phyloP scores from a whole-genome alignment of 2,113 vertebrate genomes.

The Marmota flaviventris region DNA sequence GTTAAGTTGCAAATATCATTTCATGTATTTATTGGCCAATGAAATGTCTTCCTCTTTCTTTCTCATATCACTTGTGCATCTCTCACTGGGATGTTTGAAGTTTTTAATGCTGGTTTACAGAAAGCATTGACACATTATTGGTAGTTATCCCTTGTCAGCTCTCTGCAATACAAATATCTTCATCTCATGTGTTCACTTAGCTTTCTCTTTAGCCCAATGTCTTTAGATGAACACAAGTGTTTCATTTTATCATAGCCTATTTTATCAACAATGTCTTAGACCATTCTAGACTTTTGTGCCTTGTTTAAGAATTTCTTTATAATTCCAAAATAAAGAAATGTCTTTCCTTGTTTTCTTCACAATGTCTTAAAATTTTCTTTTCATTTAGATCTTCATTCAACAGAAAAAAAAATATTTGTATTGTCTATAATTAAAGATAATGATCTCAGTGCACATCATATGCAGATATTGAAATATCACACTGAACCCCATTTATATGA shows the following conservation, averaged over 20 bases:
- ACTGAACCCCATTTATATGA: neutral
- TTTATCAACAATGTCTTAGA: neutral
- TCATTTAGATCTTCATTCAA: neutral
- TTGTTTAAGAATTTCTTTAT: neutral
- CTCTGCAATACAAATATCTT: neutral
- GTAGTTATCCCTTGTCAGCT: neutral
- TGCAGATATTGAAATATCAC: neutral
- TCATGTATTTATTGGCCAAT: neutral
- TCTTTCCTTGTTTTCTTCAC: neutral
- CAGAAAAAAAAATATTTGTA: neutral
- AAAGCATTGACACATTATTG: neutral
- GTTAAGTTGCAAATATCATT: neutral
- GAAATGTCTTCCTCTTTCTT: neutral
- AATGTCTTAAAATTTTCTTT: slow-evolving; percentile 18
- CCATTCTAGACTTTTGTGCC: neutral
- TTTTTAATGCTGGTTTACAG: neutral
- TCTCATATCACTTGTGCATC: neutral
- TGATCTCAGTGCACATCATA: neutral
- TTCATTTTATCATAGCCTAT: neutral
- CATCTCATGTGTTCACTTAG: neutral
- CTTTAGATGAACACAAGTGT: neutral
- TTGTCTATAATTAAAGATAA: neutral
- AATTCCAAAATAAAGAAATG: neutral
- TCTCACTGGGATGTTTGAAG: neutral
- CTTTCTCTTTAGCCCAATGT: neutral